phyloP scores from a whole-genome alignment of 2,113 vertebrate species.

The Pogonocichla stellata region DNA sequence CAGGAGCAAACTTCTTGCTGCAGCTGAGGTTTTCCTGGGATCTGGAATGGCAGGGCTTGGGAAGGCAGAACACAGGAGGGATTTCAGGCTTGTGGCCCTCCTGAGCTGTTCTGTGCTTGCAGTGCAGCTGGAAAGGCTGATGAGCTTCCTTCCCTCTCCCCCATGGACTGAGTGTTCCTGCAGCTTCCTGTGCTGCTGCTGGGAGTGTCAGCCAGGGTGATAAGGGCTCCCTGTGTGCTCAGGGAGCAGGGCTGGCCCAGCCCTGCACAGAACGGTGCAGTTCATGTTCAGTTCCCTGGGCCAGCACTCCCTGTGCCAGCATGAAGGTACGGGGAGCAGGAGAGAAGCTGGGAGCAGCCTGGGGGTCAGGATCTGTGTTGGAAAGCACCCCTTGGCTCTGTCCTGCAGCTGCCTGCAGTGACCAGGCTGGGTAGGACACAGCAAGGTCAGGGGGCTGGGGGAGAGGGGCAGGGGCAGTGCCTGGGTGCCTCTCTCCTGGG shows the following conservation, averaged over 20 bases:
- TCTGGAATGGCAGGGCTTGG: background rate
- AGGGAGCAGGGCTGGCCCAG: background rate
- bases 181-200: background rate
- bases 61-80: rapidly evolving
- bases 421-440: background rate
- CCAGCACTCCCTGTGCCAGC: background rate
- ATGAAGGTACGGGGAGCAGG: rapidly evolving
- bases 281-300: background rate
- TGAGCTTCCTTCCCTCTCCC: background rate
- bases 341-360: background rate
- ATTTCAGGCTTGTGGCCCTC: rapidly evolving
- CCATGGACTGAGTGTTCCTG: background rate
- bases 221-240: background rate
- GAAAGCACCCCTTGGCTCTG: background rate
- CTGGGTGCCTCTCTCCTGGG: background rate
- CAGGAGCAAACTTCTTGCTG: background rate
- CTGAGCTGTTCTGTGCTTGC: background rate
- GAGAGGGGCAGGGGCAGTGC: background rate
- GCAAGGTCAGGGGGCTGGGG: background rate
- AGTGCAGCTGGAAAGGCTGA: background rate
- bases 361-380: background rate
- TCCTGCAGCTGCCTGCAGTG: background rate
- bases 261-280: background rate
- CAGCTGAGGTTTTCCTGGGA: background rate
- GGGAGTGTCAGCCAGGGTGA: rapidly evolving